Conservation (phyloP, 2,113 vertebrate genomes). For the Prunella himalayana region DNA sequence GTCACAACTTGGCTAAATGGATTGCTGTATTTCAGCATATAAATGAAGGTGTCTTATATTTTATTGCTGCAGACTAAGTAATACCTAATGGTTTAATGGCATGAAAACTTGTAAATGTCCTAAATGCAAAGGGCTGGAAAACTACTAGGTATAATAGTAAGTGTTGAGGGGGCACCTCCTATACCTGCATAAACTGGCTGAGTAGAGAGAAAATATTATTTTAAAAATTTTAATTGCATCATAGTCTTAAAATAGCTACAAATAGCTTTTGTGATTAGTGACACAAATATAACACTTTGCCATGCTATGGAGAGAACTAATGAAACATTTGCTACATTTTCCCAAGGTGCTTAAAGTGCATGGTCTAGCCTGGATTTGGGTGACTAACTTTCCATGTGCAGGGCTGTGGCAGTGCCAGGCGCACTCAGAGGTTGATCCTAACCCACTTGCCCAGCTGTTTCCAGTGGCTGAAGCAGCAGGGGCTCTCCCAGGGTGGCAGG, state of each 20-base stretch:
- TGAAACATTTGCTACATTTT: slow-evolving; percentile 8
- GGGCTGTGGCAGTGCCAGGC: neutral
- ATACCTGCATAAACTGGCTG: neutral
- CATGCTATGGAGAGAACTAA: neutral
- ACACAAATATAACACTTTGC: neutral
- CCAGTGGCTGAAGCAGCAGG: slow-evolving; percentile 32
- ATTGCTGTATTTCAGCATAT: neutral
- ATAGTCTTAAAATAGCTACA: neutral
- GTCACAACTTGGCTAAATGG: neutral
- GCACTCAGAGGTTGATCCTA: neutral
- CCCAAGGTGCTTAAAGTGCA: neutral
- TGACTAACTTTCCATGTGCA: neutral
- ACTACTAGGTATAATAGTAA: neutral
- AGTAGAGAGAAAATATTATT: slow-evolving; percentile 8
- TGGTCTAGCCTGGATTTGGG: neutral
- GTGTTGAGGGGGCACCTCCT: neutral
- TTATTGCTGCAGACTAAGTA: neutral
- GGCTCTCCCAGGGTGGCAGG: neutral
- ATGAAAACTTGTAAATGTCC: slow-evolving; percentile 1
- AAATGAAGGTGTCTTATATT: neutral
- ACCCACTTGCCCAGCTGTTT: slow-evolving; percentile 44
- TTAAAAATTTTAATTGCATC: slow-evolving; percentile 7
- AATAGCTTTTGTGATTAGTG: neutral
- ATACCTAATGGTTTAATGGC: neutral
- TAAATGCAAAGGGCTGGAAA: neutral